phyloP scores from a whole-genome alignment of 2,113 vertebrate genomes.

The Zootoca vivipara region DNA sequence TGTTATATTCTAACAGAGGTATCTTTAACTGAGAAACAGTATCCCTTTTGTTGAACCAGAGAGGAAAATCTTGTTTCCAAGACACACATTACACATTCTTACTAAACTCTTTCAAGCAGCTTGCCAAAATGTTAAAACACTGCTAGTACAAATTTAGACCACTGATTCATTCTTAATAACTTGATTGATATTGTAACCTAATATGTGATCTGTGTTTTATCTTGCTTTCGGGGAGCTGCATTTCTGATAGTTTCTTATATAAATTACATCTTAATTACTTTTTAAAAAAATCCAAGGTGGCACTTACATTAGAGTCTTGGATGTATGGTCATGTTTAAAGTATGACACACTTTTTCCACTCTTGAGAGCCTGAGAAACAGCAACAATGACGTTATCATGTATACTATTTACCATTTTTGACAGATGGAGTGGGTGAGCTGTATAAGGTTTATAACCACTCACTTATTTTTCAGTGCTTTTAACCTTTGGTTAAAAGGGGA shows the following conservation, averaged over 20 bases:
- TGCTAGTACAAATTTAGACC: conserved; percentile 71
- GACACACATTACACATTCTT: conserved; percentile 73
- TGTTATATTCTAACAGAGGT: conserved; percentile 72
- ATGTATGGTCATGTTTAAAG: conserved; percentile 67
- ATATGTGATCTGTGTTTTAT: conserved; percentile 50
- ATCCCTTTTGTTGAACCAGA: conserved; percentile 74
- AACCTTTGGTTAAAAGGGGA: neutral
- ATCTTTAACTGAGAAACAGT: conserved; percentile 74
- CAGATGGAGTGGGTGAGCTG: conserved; percentile 7
- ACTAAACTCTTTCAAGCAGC: conserved; percentile 76
- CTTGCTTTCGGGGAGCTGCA: conserved; percentile 46
- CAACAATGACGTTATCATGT: conserved; percentile 58
- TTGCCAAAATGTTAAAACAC: conserved; percentile 76
- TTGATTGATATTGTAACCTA: conserved; percentile 74
- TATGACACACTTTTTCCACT: conserved; percentile 62
- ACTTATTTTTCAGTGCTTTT: conserved; percentile 28
- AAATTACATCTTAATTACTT: conserved; percentile 58
- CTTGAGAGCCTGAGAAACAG: conserved; percentile 57
- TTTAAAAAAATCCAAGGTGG: conserved; percentile 44
- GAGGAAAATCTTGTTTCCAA: conserved; percentile 59
- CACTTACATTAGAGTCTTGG: conserved; percentile 48
- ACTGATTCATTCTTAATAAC: conserved; percentile 76
- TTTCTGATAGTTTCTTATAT: conserved; percentile 52
- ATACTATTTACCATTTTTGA: conserved; percentile 35
- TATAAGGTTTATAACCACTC: conserved; percentile 21